Conservation (phyloP, 1,140 invertebrate genomes). For the Drosophila lini region DNA sequence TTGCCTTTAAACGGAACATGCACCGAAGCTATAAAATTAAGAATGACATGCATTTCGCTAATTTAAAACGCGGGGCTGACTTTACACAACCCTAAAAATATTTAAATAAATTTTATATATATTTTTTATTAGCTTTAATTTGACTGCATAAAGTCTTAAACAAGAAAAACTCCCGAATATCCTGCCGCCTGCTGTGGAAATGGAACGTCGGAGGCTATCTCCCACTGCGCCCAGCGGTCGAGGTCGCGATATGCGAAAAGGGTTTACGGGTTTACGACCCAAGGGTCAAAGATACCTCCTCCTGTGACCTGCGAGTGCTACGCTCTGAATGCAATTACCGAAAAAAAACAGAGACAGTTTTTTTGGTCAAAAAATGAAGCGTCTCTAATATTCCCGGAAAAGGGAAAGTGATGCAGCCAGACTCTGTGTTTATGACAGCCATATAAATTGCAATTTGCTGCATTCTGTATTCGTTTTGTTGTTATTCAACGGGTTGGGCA, state of each 20-base stretch:
- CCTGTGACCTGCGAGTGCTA: conserved; percentile 42
- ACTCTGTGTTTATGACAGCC: conserved; percentile 68
- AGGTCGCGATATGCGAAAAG: conserved; percentile 32
- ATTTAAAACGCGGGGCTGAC: background rate
- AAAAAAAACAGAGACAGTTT: conserved; percentile 27
- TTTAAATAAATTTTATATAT: background rate
- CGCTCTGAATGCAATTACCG: conserved; percentile 75
- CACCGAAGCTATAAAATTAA: background rate
- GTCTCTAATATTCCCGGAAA: conserved; percentile 69
- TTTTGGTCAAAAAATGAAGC: conserved; percentile 71
- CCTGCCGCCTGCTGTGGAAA: conserved; percentile 60
- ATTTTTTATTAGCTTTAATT: background rate
- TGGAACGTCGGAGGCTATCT: conserved; percentile 51
- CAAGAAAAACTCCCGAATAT: background rate
- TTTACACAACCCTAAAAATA: background rate
- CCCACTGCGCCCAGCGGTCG: conserved; percentile 48
- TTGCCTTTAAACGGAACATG: background rate
- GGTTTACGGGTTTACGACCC: conserved; percentile 40
- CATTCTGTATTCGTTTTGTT: conserved; percentile 43
- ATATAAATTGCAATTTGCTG: conserved; percentile 79
- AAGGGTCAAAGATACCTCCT: conserved; percentile 24
- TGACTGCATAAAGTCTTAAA: background rate
- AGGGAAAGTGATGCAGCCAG: conserved; percentile 67
- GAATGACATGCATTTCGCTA: background rate
- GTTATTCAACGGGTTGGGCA: conserved; percentile 58